Evolutionary conservation across 2,113 vertebrate genomes (phyloP).

Genomic region (Atrichornis clamosus): DNA sequence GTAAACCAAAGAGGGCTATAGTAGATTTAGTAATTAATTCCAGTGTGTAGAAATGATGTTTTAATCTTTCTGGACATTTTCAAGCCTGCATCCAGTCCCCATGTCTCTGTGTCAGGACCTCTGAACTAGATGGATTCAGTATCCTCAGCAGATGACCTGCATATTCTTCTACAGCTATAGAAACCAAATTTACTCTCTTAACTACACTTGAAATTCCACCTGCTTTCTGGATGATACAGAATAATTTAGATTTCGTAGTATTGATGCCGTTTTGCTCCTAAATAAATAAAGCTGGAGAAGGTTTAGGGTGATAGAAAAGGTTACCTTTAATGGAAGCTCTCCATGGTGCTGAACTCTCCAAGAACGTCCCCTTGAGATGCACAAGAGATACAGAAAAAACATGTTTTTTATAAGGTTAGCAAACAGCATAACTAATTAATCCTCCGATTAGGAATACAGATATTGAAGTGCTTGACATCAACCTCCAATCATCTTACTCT

Average conservation of each 20-base stretch:
- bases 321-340: no score
- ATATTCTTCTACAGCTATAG: neutral
- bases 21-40: neutral
- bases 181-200: neutral
- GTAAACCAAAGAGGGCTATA: neutral
- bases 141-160: neutral
- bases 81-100: neutral
- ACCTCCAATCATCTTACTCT: no score
- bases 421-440: no score
- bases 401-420: no score
- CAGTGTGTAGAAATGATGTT: neutral
- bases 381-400: no score
- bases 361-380: no score
- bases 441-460: no score
- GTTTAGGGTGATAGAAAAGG: no score
- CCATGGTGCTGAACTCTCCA: no score
- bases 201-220: neutral
- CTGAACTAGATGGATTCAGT: neutral
- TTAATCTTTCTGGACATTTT: neutral
- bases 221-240: neutral
- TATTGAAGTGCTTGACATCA: no score
- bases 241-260: neutral
- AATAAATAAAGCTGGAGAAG: no score
- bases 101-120: neutral
- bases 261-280: no score